Base-by-base conservation (phyloP, 2,888 invertebrate species). In the Galeopsomyia nigrocyanea region DNA sequence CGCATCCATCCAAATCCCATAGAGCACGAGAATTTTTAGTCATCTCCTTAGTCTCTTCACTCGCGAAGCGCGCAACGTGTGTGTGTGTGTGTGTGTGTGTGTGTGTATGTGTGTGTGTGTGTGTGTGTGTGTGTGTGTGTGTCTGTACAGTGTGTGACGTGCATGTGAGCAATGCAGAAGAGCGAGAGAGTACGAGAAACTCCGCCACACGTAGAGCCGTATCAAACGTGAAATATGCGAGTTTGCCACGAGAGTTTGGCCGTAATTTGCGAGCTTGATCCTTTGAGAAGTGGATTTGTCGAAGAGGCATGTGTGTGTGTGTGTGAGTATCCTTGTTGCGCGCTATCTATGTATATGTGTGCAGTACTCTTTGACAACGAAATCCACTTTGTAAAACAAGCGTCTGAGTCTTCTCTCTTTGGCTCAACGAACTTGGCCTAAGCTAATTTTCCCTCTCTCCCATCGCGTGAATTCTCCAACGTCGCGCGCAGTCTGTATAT, bases 211-310 rank as follows among this genome's bases (percentile, higher is more conserved):
- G 17, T 19, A 17, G 53, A 66, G 60, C 69, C 69, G 53, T 56
- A 69, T 66, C 67, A 68, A 80, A 78, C 74, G 74, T 78, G 78
- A 81, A 78, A 79, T 77, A 78, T 75, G 74, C 76, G 78, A 79
- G 77, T 77, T 76, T 75, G 75, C 73, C 65, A 51, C 68, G 76
- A 77, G 39, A 80, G 76, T 80, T 80, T 51, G 50, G 49, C 46
- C 69, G 79, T 77, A 80, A 81, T 81, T 80, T 78, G 78, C 76
- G 77, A 78, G 75, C 74, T 73, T 78, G 79, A 79, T 79, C 77
- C 78, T 71, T 65, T 68, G 71, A 64, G 77, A 77, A 77, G 76
- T 75, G 71, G 76, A 80, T 80, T 79, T 78, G 80, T 78, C 77
- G 78, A 78, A 78, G 39, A 10, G 74, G 75, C 75, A 74, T 68